Base-by-base conservation (phyloP, 2,797 vertebrate species). In the Macropodus opercularis region DNA sequence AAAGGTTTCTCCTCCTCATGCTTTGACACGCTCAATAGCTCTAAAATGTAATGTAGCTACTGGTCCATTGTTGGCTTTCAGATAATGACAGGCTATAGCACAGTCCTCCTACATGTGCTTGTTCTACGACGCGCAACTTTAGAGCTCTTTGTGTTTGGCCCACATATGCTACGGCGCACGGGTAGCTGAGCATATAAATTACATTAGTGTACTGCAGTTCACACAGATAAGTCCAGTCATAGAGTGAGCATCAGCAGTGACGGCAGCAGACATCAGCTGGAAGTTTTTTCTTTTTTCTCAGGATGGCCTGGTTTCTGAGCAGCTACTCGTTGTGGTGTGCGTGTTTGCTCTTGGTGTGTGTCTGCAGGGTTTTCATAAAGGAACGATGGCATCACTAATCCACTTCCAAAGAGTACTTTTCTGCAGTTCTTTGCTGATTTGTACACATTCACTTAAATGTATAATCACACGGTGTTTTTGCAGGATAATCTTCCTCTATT, bases 221-320 rank as follows among this genome's bases (percentile, higher is more conserved):
- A 13, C 34, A 67, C n/a, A 55, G 39, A 59, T 42, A 13, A 48
- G 17, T 39, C 52, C 1, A 40, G 43, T 58, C 46, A 21, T 1
- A 39, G 15, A 43, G 12, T 43, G 40, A n/a, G 4, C 59, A 32
- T 54, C 9, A 49, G 56, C 44, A 39, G 6, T 35, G 51, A n/a
- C 54, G 54, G 52, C 62, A 59, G 60, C 24, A 55, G 61, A 50
- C 17, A 68, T 53, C 50, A 69, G 34, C 46, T 52, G 48, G 34
- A 15, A 7, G 44, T 40, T 19, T 26, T 18, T 24, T 10, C 0
- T 14, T 51, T 55, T 66, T 40, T 58, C 4, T 35, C 42, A 69
- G 8, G 43, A 49, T 69, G 44, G 41, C 60, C 64, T 70, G 62
- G 22, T 66, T 79, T 72, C 62, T 5, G 43, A 19, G 34, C 52